phyloP scores from a whole-genome alignment of 2,888 invertebrate species.

The Spialia ferax region DNA sequence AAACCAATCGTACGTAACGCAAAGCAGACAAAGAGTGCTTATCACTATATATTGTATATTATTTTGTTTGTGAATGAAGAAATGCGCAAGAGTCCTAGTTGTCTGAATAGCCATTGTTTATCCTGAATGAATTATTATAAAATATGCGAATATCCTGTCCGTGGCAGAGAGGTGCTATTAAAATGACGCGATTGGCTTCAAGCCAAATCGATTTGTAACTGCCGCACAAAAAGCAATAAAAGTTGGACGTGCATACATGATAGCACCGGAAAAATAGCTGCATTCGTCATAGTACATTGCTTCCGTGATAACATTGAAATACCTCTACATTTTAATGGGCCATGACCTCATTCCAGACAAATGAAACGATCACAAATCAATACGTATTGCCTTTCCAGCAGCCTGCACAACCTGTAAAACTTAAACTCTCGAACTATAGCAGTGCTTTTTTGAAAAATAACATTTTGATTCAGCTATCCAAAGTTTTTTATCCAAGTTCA shows the following conservation, averaged over 20 bases:
- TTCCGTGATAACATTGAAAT: conserved; percentile 67
- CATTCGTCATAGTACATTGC: conserved; percentile 71
- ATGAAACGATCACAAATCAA: conserved; percentile 41
- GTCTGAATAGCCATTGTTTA: conserved; percentile 34
- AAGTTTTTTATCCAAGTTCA: background rate
- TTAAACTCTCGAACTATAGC: conserved; percentile 23
- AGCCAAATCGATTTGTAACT: conserved; percentile 85
- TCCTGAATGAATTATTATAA: conserved; percentile 44
- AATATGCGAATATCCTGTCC: conserved; percentile 52
- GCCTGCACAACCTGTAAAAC: conserved; percentile 33
- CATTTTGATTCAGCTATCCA: conserved; percentile 6
- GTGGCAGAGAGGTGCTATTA: conserved; percentile 69
- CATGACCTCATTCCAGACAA: conserved; percentile 41
- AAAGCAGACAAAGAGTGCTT: background rate
- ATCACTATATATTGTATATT: no score
- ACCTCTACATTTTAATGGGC: conserved; percentile 49
- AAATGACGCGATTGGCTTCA: conserved; percentile 79
- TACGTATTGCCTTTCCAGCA: conserved; percentile 39
- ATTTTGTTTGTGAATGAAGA: background rate
- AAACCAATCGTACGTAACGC: background rate
- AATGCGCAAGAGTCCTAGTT: background rate
- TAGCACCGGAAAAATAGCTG: conserved; percentile 75
- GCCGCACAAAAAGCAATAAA: conserved; percentile 83
- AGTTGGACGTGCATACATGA: conserved; percentile 79
- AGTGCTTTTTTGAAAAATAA: conserved; percentile 32